A percentile compares a stretch with the other conserved stretches of the same genome.
These are phyloP conservation scores for Catocala sponsa DNA, from an alignment of 2,888 invertebrate genomes.

Conservation along the genomic window DNA sequence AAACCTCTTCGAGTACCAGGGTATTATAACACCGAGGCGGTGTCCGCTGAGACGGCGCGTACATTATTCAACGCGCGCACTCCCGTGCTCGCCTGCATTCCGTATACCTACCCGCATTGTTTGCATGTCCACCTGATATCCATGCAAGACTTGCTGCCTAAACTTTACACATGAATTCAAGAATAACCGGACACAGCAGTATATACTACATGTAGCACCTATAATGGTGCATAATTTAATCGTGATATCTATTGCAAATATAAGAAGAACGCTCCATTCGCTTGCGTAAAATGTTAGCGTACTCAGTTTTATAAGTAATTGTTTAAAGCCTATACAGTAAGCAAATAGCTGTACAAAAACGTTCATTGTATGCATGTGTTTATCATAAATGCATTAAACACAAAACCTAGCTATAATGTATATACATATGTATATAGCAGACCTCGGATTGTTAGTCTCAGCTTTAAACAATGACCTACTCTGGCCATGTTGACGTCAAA, in stretches of 20 bases:
- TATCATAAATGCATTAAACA: constrained; percentile 2
- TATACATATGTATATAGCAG: neutral
- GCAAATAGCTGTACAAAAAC: neutral
- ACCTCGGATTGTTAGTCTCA: neutral
- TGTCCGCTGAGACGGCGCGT: constrained; percentile 62
- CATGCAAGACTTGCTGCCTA: constrained; percentile 57
- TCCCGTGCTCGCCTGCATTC: constrained; percentile 66
- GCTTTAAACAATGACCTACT: constrained; percentile 1
- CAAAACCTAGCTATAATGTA: neutral
- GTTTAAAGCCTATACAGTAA: neutral
- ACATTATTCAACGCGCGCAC: constrained; percentile 78
- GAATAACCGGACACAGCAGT: constrained; percentile 48
- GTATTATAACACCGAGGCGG: constrained; percentile 60
- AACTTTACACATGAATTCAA: constrained; percentile 54
- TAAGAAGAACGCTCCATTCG: neutral
- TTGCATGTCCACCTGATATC: constrained; percentile 69
- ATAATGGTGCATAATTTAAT: neutral
- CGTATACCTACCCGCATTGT: constrained; percentile 64
- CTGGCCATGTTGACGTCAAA: neutral
- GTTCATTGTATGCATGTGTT: constrained; percentile 5
- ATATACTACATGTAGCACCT: neutral
- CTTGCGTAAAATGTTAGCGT: neutral
- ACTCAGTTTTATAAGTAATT: too few species aligned
- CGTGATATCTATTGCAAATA: too few species aligned
- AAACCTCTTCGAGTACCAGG: constrained; percentile 54